phyloP scores from a whole-genome alignment of 2,113 vertebrate genomes.

The Sapajus apella region DNA sequence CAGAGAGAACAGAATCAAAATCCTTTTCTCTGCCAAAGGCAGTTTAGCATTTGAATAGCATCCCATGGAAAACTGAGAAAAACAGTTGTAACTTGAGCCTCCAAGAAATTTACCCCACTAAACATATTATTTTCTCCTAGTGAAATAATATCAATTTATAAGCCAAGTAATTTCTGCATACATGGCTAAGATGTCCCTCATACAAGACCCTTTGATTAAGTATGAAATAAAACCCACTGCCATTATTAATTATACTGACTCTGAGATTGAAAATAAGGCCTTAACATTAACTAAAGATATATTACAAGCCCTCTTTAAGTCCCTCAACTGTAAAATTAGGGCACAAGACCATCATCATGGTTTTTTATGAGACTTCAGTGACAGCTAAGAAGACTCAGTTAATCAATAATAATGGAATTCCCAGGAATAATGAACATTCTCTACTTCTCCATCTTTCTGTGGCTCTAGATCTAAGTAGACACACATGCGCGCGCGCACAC shows the following conservation, averaged over 20 bases:
- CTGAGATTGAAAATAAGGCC: background rate
- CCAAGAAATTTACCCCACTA: background rate
- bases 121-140: background rate
- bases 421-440: background rate
- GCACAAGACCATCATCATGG: background rate
- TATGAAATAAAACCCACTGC: background rate
- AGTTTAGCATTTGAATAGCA: background rate
- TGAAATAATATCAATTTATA: conserved; percentile 9
- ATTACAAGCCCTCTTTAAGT: background rate
- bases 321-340: background rate
- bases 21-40: background rate
- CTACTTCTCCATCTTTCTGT: background rate
- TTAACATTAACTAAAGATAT: background rate
- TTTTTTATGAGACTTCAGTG: background rate
- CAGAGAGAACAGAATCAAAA: background rate
- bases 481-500: no score
- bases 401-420: background rate
- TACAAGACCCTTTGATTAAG: background rate
- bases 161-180: background rate
- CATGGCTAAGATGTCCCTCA: background rate
- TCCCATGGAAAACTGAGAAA: background rate
- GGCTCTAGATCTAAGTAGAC: background rate
- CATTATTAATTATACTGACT: background rate
- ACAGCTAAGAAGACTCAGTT: background rate
- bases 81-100: background rate